Evolutionary conservation across 2,113 vertebrate species (phyloP).

Genomic region (Pipra filicauda): DNA sequence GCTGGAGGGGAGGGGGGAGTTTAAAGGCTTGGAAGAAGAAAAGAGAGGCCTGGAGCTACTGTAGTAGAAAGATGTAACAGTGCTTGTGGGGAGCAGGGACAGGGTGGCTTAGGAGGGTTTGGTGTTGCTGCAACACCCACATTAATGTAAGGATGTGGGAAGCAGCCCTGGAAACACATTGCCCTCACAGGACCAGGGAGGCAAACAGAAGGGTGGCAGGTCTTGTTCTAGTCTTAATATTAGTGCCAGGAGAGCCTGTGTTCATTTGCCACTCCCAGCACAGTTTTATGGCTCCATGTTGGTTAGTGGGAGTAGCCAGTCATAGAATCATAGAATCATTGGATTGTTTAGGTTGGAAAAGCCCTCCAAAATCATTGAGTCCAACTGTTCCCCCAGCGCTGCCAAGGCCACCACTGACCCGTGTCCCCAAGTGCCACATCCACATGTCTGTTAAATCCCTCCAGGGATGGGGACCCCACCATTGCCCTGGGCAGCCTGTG

Average conservation of each 20-base stretch:
- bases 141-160: background rate
- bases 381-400: accelerated
- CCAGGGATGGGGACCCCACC: background rate
- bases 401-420: background rate
- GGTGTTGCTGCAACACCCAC: background rate
- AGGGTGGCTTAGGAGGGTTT: background rate
- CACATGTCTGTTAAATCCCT: background rate
- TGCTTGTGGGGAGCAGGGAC: background rate
- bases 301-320: background rate
- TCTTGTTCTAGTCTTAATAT: background rate
- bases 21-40: background rate
- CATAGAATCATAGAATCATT: background rate
- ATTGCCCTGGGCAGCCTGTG: background rate
- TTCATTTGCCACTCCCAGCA: background rate
- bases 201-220: background rate
- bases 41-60: accelerated
- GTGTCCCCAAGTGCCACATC: background rate
- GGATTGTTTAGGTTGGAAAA: background rate
- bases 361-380: background rate
- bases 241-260: background rate
- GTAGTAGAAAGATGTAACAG: background rate
- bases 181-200: accelerated
- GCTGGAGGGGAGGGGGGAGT: background rate
- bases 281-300: background rate
- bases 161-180: background rate